Evolutionary conservation across 2,888 invertebrate genomes (phyloP), one percentile per base, ranked within the genome.

Genomic region (Campopleginae sp.): DNA sequence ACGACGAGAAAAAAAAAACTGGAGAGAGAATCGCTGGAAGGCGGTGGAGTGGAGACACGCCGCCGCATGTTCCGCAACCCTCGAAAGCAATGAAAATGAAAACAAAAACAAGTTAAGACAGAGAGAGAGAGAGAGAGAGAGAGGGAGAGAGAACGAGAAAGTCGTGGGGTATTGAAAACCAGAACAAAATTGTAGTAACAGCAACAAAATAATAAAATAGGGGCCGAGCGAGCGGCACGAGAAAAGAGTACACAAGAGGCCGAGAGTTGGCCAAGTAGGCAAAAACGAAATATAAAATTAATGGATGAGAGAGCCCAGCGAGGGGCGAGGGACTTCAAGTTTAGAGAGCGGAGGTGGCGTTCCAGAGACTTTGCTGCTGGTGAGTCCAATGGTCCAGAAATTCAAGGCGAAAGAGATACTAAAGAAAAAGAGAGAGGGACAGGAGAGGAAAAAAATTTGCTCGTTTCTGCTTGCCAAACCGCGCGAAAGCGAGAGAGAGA

Each of bases 181-280:
- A 42, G 80, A 58, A 76, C 38, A 76, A 80, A 80, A 80, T 46
- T 76, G 51, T 65, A 78, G 74, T 19, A 74, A 80, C 33, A 58
- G 77, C 79, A 84, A 86, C 80, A 86, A 84, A 80, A 84, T 75
- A 80, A 84, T 75, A 51, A 76, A 72, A 82, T 58, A 54, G 82
- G 46, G 76, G 27, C 58, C 66, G 75, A 70, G 75, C 78, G 71
- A 77, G 71, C 58, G 79, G 86, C 80, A 58, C 42, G 72, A 42
- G 54, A 81, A 23, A 61, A 72, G 75, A 78, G 66, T 70, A 68
- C 72, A 48, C 17, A 70, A 84, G 80, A 80, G 79, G 58, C 80
- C 71, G 46, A 82, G 85, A 80, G 66, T 68, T 80, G 75, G 79
- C 75, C 66, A 68, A 68, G 80, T 71, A 74, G 72, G 71, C 48